Evolutionary conservation across 2,113 vertebrate genomes (phyloP).

Genomic region (Syngnathus typhle): DNA sequence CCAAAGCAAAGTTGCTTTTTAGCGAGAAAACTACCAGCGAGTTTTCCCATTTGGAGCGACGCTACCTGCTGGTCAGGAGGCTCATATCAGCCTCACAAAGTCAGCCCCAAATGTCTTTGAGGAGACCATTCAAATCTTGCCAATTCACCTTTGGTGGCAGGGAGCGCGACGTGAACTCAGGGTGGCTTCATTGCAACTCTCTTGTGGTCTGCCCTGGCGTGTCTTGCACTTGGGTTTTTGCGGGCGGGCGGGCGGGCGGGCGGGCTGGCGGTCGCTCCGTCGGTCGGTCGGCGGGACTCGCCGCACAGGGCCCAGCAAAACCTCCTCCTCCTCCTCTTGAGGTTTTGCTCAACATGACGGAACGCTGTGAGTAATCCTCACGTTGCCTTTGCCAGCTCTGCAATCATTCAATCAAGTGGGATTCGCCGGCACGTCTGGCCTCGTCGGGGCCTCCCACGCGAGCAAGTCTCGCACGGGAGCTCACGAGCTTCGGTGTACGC

Average conservation of each 20-base stretch:
- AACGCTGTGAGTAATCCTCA: not conserved
- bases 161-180: not conserved
- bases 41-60: not conserved
- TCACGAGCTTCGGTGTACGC: not conserved
- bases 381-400: too few relatives aligned
- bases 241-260: not conserved
- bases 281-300: not conserved
- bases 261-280: too few relatives aligned
- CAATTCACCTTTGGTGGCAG: not conserved
- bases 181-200: not conserved
- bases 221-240: not conserved
- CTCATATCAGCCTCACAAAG: not conserved
- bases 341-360: conserved; percentile 2
- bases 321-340: not conserved
- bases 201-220: not conserved
- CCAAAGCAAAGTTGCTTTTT: too few relatives aligned
- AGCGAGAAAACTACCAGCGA: too few relatives aligned
- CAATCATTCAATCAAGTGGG: too few relatives aligned
- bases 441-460: too few relatives aligned
- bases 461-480: not conserved
- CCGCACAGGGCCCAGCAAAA: conserved; percentile 7
- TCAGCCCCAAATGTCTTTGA: not conserved
- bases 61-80: not conserved
- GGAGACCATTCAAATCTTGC: not conserved
- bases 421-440: too few relatives aligned